Base-by-base conservation (phyloP, 2,113 vertebrate genomes). In the Paratilapia polleni region DNA sequence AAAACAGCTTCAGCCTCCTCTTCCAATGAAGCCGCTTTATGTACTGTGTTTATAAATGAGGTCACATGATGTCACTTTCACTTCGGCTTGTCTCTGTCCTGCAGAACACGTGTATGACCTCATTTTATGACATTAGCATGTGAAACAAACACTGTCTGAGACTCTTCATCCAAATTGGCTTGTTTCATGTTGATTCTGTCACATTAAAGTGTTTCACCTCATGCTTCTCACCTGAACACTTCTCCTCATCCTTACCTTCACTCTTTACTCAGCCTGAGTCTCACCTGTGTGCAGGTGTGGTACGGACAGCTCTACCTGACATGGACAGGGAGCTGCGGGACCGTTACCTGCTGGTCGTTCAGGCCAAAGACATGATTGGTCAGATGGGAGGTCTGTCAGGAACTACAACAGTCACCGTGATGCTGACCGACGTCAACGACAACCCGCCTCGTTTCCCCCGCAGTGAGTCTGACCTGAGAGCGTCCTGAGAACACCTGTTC, bases 291-390 rank as follows among this genome's bases (percentile, higher is more conserved):
- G 13, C 54, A 90, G 90, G 90, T 82, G 84, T 92, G 83, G 96
- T 98, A 91, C 96, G 97, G 82, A 98, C 97, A 43, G 97, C 97
- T n/a, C 96, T 98, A 78, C 96, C 97, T 0, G 97, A 97, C 88
- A 96, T 98, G 97, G 97, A 98, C 87, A 95, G 97, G 85, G 97
- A 98, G 93, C 93, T 95, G 58, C 96, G 95, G 91, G 97, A 98
- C 87, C 96, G 95, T 80, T 98, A 97, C 63, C 91, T 97, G 36
- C 89, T 98, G 83, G 96, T 98, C 75, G 96, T 98, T 89, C 97
- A 98, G 89, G 98, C 98, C 84, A 98, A 97, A 88, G 98, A 98
- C 92, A 98, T 98, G 97, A 96, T 97, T 86, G 98, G 98, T 68
- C 97, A 98, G 94, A 97, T 97, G 70, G 98, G 98, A 11, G 97